phyloP scores from a whole-genome alignment of 2,888 invertebrate species.

The Monochamus alternatus region DNA sequence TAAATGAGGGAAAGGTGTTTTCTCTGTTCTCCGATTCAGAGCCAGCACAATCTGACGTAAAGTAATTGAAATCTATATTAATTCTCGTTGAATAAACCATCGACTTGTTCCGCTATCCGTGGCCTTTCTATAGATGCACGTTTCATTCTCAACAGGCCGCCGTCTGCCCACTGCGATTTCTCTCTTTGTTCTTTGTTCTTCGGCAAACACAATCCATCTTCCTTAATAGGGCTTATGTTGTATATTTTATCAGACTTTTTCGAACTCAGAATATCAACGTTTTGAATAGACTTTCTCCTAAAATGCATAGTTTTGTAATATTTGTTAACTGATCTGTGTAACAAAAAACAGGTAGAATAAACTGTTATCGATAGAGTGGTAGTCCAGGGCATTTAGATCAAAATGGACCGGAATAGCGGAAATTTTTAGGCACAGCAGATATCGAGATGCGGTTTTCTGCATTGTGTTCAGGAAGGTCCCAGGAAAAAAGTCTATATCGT shows the following conservation, averaged over 20 bases:
- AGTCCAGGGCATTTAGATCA: too few species aligned
- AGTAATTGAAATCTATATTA: conserved; percentile 60
- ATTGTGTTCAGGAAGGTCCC: too few species aligned
- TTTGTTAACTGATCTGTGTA: too few species aligned
- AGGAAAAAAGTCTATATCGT: too few species aligned
- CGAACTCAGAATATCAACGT: too few species aligned
- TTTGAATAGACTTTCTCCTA: too few species aligned
- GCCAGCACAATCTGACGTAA: conserved; percentile 46
- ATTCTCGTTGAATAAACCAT: conserved; percentile 68
- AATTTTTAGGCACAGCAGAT: too few species aligned
- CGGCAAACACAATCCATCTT: conserved; percentile 29
- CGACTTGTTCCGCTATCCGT: conserved; percentile 55
- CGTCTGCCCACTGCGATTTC: conserved; percentile 26
- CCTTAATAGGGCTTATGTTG: conserved; percentile 30
- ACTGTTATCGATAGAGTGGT: too few species aligned
- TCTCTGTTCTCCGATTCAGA: conserved; percentile 32
- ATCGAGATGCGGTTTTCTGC: too few species aligned
- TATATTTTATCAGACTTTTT: conserved; percentile 35
- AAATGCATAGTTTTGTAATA: too few species aligned
- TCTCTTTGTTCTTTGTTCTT: conserved; percentile 43
- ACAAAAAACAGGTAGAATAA: too few species aligned
- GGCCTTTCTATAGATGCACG: conserved; percentile 62
- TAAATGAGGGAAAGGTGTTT: conserved; percentile 31
- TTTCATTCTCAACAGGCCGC: conserved; percentile 48
- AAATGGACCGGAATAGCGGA: too few species aligned